These are phyloP conservation scores for Muscidifurax raptorellus DNA, from an alignment of 1,140 invertebrate species.

Conservation along the genomic window DNA sequence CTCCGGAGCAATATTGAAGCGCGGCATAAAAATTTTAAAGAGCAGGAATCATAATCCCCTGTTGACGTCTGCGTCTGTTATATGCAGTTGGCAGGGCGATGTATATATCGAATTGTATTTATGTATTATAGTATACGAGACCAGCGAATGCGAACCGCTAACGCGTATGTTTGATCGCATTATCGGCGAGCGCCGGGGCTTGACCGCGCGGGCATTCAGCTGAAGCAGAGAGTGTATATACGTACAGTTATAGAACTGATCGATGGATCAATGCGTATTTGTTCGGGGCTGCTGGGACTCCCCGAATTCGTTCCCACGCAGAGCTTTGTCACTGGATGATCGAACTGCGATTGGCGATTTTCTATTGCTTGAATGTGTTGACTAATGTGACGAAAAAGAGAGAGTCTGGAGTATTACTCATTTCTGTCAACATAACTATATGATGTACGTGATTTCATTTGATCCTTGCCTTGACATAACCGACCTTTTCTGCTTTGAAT, in stretches of 20 bases:
- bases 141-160: neutral
- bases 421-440: too few relatives aligned
- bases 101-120: neutral
- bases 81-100: neutral
- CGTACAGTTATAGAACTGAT: neutral
- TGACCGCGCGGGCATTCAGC: neutral
- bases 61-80: neutral
- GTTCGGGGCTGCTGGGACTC: neutral
- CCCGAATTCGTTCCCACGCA: neutral
- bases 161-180: neutral
- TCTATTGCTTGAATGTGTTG: neutral
- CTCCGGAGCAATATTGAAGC: neutral
- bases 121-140: neutral
- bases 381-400: neutral
- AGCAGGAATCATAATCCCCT: neutral
- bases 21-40: neutral
- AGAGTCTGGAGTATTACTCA: too few relatives aligned
- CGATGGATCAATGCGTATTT: neutral
- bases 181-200: constrained; percentile 8
- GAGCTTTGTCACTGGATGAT: neutral
- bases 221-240: neutral
- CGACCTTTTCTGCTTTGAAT: too few relatives aligned
- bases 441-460: too few relatives aligned
- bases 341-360: neutral
- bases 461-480: too few relatives aligned